Conservation (phyloP, 1,140 invertebrate genomes). For the Sinonovacula constricta region DNA sequence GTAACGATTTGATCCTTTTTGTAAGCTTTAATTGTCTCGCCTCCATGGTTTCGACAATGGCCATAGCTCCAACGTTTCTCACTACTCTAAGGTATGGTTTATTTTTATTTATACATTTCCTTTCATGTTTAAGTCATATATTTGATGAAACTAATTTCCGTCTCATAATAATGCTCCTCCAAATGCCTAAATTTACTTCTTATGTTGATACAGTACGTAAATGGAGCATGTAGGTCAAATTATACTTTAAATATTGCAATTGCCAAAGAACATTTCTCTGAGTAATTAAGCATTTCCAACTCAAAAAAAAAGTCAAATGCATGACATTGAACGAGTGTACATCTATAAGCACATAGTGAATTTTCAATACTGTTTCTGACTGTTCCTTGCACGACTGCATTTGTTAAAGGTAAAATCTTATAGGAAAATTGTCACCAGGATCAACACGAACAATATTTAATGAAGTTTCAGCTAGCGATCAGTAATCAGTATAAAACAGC, state of each 20-base stretch:
- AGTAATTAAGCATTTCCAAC: too few relatives aligned
- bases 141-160: background rate
- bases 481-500: background rate
- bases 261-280: too few relatives aligned
- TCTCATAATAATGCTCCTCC: background rate
- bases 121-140: background rate
- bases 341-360: too few relatives aligned
- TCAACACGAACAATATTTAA: background rate
- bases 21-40: slow-evolving; percentile 10
- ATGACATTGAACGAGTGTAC: too few relatives aligned
- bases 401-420: background rate
- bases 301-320: too few relatives aligned
- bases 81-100: slow-evolving; percentile 19
- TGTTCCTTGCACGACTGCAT: too few relatives aligned
- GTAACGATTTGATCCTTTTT: slow-evolving; percentile 26
- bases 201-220: too few relatives aligned
- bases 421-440: background rate
- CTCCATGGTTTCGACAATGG: slow-evolving; percentile 28
- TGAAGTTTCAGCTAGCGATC: too few relatives aligned
- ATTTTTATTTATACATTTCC: background rate
- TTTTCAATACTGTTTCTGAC: too few relatives aligned
- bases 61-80: slow-evolving; percentile 17
- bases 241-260: background rate
- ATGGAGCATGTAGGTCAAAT: background rate
- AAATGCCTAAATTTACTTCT: background rate